Evolutionary conservation across 1,140 invertebrate genomes (phyloP).

Genomic region (Probaryconus sp.): DNA sequence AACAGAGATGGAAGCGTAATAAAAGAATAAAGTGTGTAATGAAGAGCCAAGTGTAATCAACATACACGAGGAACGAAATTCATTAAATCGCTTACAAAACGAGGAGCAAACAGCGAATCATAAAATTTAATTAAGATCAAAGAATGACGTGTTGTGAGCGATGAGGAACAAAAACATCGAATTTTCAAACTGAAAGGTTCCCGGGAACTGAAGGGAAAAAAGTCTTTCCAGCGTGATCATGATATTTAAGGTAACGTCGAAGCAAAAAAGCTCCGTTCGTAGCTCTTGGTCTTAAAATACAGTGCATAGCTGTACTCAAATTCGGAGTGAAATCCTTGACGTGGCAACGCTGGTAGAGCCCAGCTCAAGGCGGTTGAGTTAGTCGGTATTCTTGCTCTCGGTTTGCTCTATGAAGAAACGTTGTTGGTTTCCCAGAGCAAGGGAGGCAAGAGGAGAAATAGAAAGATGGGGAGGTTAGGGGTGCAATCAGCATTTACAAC

Average conservation of each 20-base stretch:
- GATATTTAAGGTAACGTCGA: constrained; percentile 36
- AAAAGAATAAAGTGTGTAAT: constrained; percentile 8
- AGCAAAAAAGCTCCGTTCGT: constrained; percentile 36
- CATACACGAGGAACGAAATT: background rate
- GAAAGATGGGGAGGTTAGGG: constrained; percentile 61
- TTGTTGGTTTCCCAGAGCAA: constrained; percentile 41
- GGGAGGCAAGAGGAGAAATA: constrained; percentile 46
- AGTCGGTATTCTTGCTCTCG: constrained; percentile 37
- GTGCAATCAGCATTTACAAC: constrained; percentile 73
- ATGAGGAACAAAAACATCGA: constrained; percentile 8
- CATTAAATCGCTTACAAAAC: background rate
- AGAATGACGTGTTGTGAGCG: background rate
- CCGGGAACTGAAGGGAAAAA: constrained; percentile 15
- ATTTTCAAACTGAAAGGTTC: constrained; percentile 28
- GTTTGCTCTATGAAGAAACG: constrained; percentile 41
- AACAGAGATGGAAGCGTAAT: constrained; percentile 12
- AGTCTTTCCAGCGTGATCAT: constrained; percentile 27
- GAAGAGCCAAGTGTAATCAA: constrained; percentile 30
- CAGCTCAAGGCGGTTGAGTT: constrained; percentile 43
- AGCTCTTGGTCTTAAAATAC: constrained; percentile 26
- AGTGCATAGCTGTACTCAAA: constrained; percentile 11
- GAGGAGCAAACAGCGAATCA: background rate
- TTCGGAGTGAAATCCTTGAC: constrained; percentile 40
- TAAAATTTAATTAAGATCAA: constrained; percentile 35
- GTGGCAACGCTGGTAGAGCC: constrained; percentile 43